Evolutionary conservation across 2,797 vertebrate genomes (phyloP), one percentile per base, ranked within the genome.

Genomic region (Sebastes itinus): DNA sequence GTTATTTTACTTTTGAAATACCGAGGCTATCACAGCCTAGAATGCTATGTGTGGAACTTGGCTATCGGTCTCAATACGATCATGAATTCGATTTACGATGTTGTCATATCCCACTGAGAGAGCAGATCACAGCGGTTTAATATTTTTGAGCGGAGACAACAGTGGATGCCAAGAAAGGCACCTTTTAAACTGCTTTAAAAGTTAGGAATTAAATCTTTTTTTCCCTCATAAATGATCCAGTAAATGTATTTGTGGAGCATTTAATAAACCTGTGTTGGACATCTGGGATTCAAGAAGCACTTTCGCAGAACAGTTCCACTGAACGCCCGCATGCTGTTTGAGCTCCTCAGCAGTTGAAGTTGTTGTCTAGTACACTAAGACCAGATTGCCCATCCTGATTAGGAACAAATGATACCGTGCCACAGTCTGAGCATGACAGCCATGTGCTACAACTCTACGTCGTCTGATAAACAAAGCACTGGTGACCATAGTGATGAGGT

Each of bases 331-430:
- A 89, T 87, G 54, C 79, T 54, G 55, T 89, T 89, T 86, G 82
- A 88, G 75, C 77, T 81, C 35, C 74, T 93, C 90, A 93, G 91
- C 88, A 83, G 33, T 92, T 89, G 46, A 67, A 78, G 59, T 81
- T 92, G 89, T 88, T 92, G 86, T 90, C 76, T 80, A 54, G 61
- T 88, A 90, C 81, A 90, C 78, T 69, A 38, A 80, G 60, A 46
- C 25, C 72, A 88, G 90, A 93, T 93, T 60, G 54, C 28, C 72
- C 52, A 6, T 59, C 58, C 58, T 60, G 86, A 95, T 92, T 87
- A 77, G 69, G 61, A 58, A 63, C 63, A 61, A 71, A 46, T 18
- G 42, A 76, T 56, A 87, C 68, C n/a, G 16, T 42, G 10, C 58
- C 73, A 32, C 76, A 23, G 60, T 30, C 80, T 75, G 27, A 78